Evolutionary conservation across 2,797 vertebrate genomes (phyloP).

Genomic region (Hirundo rustica): DNA sequence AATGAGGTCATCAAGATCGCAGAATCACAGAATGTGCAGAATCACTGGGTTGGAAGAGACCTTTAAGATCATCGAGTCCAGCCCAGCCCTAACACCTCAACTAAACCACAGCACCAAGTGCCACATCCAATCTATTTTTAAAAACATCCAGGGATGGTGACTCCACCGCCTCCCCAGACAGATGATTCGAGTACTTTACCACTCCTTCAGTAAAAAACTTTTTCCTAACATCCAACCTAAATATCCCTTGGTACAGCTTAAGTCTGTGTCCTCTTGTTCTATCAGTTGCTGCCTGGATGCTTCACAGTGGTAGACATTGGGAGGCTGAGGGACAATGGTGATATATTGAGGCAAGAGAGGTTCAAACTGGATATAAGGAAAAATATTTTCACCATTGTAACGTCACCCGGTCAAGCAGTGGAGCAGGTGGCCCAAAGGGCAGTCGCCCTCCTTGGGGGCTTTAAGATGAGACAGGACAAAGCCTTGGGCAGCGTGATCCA

Average conservation of each 20-base stretch:
- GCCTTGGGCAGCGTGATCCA: neutral
- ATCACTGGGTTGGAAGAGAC: neutral
- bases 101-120: neutral
- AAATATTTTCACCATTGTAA: neutral
- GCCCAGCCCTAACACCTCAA: neutral
- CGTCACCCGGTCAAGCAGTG: accelerated
- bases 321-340: neutral
- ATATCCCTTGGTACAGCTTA: neutral
- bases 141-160: neutral
- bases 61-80: neutral
- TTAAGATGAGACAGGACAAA: neutral
- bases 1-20: neutral
- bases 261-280: neutral
- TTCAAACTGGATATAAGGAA: neutral
- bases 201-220: neutral
- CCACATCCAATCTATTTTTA: neutral
- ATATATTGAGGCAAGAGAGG: neutral
- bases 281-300: neutral
- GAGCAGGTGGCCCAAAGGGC: neutral
- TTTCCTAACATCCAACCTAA: neutral
- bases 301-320: neutral
- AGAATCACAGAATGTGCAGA: neutral
- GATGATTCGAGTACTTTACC: neutral
- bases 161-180: no score
- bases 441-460: neutral